Evolutionary conservation across 2,888 invertebrate species (phyloP), one percentile per base, ranked within the genome.

Genomic region (Schizotus pectinicornis): DNA sequence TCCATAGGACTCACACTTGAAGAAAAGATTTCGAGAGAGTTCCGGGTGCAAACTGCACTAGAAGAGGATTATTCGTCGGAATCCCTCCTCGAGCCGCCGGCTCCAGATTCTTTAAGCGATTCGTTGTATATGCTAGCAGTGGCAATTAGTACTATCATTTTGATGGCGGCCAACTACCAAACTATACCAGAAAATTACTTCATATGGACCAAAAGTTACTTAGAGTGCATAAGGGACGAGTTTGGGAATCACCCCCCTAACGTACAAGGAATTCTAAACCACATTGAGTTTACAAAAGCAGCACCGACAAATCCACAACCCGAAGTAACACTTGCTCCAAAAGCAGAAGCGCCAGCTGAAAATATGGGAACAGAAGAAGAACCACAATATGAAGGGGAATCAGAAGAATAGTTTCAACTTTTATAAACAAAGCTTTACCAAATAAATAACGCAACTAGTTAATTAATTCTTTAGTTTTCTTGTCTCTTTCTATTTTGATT

Each of bases 171-270:
- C 31, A 56, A 57, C n/a, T 47, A 57, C 7, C 13, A 53, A 5
- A 36, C 51, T 6, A 64, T 69, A 11, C 50, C 54, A 1, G 36
- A 64, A 1, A 57, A 61, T 6, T 61, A 67, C 31, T 38, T 57
- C 6, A 48, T 39, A 3, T 70, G 67, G 68, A 61, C 68, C 3
- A 42, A 47, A 0, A 63, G 60, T 35, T 70, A 68, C 35, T 45
- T 70, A 33, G 61, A 60, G 9, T 66, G 67, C 50, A 65, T 70
- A 7, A 67, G 55, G 53, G 64, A 69, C 47, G 63, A 63, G 6
- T 64, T 61, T 32, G 70, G 65, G 7, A 50, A 63, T 8, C 50
- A 53, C 34, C 67, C 68, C 0, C 65, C 67, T 1, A 70, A 70
- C 38, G 51, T 68, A 6, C 67, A 67, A 53, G 63, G 64, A 1